Conservation (phyloP, 2,888 invertebrate species). For the Tetropium fuscum region DNA sequence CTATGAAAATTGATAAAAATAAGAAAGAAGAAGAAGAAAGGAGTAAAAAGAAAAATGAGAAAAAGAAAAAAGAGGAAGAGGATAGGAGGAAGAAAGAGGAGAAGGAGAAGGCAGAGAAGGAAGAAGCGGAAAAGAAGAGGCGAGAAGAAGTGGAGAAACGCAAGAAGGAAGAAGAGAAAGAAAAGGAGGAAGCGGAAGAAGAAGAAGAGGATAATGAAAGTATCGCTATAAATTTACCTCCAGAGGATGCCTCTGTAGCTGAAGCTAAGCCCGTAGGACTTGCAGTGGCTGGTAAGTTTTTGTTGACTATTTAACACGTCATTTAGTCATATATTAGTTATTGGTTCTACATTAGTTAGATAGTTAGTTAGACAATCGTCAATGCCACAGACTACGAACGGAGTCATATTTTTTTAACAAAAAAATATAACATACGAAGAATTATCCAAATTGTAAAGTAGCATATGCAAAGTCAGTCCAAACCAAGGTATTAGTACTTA, state of each 20-base stretch:
- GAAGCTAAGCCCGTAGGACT: conserved; percentile 81
- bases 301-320: not conserved
- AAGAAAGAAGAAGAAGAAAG: conserved; percentile 49
- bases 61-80: conserved; percentile 45
- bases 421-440: too few relatives aligned
- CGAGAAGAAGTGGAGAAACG: conserved; percentile 53
- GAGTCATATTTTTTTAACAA: too few relatives aligned
- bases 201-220: conserved; percentile 62
- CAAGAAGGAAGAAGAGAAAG: conserved; percentile 37
- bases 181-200: conserved; percentile 48
- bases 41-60: conserved; percentile 36
- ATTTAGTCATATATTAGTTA: too few relatives aligned
- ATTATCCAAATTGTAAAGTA: too few relatives aligned
- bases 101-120: conserved; percentile 50
- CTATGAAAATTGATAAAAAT: conserved; percentile 33
- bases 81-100: conserved; percentile 45
- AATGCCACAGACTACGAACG: too few relatives aligned
- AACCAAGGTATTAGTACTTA: too few relatives aligned
- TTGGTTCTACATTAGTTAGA: too few relatives aligned
- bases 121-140: conserved; percentile 45
- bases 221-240: conserved; percentile 68
- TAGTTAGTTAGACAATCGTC: too few relatives aligned
- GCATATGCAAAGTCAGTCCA: too few relatives aligned
- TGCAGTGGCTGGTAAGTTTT: conserved; percentile 63
- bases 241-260: conserved; percentile 75